Conservation (phyloP, 2,113 vertebrate genomes). For the Isichthys henryi region DNA sequence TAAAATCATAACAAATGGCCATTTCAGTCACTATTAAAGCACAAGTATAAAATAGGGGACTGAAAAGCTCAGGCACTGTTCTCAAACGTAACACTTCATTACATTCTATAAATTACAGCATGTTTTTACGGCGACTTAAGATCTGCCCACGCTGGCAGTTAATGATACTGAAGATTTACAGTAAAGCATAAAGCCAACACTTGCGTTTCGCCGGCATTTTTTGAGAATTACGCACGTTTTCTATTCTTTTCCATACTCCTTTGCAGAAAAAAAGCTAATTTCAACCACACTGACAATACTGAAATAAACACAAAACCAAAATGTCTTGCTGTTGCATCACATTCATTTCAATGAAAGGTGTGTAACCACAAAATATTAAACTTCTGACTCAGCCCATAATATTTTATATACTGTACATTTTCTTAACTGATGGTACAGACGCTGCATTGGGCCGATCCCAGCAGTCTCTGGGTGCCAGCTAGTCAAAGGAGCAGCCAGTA, state of each 20-base stretch:
- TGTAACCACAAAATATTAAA: neutral
- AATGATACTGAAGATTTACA: neutral
- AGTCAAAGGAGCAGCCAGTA: neutral
- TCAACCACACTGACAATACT: neutral
- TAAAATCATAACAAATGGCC: neutral
- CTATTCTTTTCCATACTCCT: neutral
- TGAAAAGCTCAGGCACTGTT: neutral
- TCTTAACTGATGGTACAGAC: neutral
- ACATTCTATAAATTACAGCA: neutral
- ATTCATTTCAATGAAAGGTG: neutral
- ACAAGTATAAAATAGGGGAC: neutral
- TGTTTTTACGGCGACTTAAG: neutral
- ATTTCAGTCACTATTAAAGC: slow-evolving; percentile 1
- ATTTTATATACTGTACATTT: neutral
- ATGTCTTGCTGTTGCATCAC: neutral
- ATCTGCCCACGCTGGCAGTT: neutral
- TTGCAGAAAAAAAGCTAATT: neutral
- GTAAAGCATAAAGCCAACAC: neutral
- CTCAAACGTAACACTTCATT: neutral
- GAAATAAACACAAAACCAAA: neutral
- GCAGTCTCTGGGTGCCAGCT: neutral
- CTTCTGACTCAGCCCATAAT: neutral
- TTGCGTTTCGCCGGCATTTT: neutral
- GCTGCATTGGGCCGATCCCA: neutral
- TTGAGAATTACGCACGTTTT: neutral